Conservation (phyloP, 1,140 invertebrate genomes). For the Andricus grossulariae region DNA sequence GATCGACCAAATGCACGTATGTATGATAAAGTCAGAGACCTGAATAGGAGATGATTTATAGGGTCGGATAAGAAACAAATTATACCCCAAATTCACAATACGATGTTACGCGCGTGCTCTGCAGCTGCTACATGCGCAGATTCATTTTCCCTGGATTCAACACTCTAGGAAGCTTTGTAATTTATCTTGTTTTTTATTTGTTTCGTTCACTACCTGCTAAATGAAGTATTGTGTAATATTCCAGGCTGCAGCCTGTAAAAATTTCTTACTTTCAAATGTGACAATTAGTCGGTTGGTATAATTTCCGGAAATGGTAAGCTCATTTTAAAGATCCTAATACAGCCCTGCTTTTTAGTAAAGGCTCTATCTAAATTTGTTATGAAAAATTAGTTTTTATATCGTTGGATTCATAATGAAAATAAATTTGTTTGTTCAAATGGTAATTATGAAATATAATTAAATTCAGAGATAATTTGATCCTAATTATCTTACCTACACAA, state of each 20-base stretch:
- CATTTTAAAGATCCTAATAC: too few relatives aligned
- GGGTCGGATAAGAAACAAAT: conserved; percentile 45
- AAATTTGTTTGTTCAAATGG: too few relatives aligned
- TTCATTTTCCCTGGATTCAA: conserved; percentile 7
- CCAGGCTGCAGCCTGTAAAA: not conserved
- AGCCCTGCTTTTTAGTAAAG: too few relatives aligned
- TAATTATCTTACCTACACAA: too few relatives aligned
- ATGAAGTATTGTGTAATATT: not conserved
- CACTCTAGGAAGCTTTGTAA: not conserved
- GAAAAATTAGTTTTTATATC: too few relatives aligned
- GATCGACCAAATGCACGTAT: conserved; percentile 35
- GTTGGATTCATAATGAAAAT: too few relatives aligned
- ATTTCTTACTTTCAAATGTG: too few relatives aligned
- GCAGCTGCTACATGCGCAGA: conserved; percentile 24
- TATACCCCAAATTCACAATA: conserved; percentile 32
- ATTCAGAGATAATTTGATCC: too few relatives aligned
- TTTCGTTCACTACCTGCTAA: not conserved
- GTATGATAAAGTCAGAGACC: conserved; percentile 35
- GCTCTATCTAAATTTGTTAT: too few relatives aligned
- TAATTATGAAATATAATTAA: too few relatives aligned
- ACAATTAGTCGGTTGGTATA: too few relatives aligned
- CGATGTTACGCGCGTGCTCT: not conserved
- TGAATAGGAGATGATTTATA: conserved; percentile 45
- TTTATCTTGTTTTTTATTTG: conserved; percentile 9
- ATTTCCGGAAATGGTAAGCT: too few relatives aligned